Base-by-base conservation (phyloP, 2,113 vertebrate genomes). In the Pholis gunnellus region DNA sequence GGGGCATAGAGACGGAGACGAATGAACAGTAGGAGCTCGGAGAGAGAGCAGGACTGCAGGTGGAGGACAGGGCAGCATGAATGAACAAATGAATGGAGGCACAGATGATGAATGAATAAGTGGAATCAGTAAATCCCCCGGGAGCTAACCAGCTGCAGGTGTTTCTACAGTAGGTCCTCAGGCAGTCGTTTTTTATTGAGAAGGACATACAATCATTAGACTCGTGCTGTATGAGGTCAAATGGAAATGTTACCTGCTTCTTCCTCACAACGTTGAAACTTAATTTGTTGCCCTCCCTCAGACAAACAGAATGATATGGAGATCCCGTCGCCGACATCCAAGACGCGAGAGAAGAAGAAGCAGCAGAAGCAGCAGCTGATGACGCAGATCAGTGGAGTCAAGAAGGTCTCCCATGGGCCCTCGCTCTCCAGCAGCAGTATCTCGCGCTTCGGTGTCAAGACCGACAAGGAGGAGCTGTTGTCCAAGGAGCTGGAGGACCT, bases 301-400 rank as follows among this genome's bases (percentile, higher is more conserved):
- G 98, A 99, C 93, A 99, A 99, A 90, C 98, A 99, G 95, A 99
- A 99, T 9, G 98, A 99, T 1, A 96, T 99, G 94, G 98, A 99
- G 95, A 99, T 99, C 63, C 98, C 98, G 8, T 99, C 98, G 18
- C 97, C 97, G 0, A 99, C 97, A 6, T 96, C 98, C 81, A 99
- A 99, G 82, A 96, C 97, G 29, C 94, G 97, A 46, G 98, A 99
- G 91, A 99, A 98, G 94, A 99, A 99, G 96, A 99, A 99, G 81
- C 97, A 98, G 48, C 89, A 91, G 78, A 92, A 91, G 84, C 97
- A 99, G 93, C 98, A 98, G 93, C 95, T 99, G 84, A 99, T 99
- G 98, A 98, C 98, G 0, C 98, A 99, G 94, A 99, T 99, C 89
- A 99, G 97, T 0, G 98, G 98, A 4, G 98, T 99, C 78, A 99